phyloP scores from a whole-genome alignment of 2,888 invertebrate species.

The Lithosia quadra region DNA sequence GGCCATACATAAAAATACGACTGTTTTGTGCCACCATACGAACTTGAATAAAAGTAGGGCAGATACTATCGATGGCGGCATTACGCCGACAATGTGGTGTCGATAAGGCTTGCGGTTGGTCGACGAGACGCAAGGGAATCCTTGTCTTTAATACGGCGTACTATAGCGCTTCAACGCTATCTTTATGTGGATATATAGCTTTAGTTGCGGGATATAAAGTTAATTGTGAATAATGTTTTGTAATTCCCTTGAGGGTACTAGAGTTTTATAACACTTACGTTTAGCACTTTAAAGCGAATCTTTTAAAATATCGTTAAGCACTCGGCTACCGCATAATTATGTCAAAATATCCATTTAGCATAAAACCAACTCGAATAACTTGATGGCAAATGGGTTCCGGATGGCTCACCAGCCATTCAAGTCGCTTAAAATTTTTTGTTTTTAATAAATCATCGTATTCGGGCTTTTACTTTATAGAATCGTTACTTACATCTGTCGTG shows the following conservation, averaged over 20 bases:
- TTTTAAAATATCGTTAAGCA: neutral
- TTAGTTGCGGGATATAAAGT: neutral
- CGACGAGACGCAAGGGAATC: slow-evolving; percentile 56
- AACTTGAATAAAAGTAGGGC: slow-evolving; percentile 57
- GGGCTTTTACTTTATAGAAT: neutral
- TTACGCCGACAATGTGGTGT: slow-evolving; percentile 67
- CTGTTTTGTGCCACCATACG: slow-evolving; percentile 4
- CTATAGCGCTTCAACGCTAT: slow-evolving; percentile 57
- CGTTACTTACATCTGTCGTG: neutral
- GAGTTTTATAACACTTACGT: neutral
- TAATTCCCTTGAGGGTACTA: neutral
- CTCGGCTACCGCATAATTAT: no score
- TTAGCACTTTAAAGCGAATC: neutral
- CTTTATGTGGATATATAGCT: slow-evolving; percentile 16
- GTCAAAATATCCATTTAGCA: neutral
- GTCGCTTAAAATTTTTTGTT: no score
- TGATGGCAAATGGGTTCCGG: neutral
- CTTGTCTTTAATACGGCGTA: slow-evolving; percentile 61
- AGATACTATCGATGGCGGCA: slow-evolving; percentile 71
- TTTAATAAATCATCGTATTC: neutral
- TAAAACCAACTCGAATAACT: neutral
- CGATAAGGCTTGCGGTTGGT: slow-evolving; percentile 57
- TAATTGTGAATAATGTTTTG: slow-evolving; percentile 1
- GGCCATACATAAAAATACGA: neutral
- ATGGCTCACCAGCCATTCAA: neutral